Evolutionary conservation across 2,888 invertebrate genomes (phyloP), one percentile per base, ranked within the genome.

Genomic region (Ennomos fuscantarius): DNA sequence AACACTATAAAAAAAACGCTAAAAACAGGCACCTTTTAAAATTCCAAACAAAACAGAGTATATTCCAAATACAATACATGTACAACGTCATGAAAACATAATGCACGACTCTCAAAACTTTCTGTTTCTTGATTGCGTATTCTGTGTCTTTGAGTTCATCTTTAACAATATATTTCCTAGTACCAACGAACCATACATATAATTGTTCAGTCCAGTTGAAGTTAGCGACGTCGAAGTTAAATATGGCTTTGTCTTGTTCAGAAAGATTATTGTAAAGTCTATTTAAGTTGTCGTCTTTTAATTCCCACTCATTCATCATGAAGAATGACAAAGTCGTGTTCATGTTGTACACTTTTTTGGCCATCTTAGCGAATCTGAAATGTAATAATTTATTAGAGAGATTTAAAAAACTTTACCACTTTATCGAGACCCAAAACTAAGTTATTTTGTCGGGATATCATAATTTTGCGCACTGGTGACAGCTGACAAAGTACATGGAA

Each of bases 301-400:
- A 63, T 8, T 40, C 8, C 62, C 62, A 64, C 10, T 56, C 42
- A 46, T 60, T 59, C 0, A 41, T 9, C 1, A 45, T 0, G 11
- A 68, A 72, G 9, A 46, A 69, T 0, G 55, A 42, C 0, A 65
- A 35, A 0, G 40, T 39, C 0, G 34, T 24, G 1, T 42, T 9
- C 34, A 63, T 41, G 8, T 57, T 65, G 49, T 66, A 57, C 0
- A 65, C 13, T 44, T 68, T 70, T 13, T 12, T 56, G 36, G 59
- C 60, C 3, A 65, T 31, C 44, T 63, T 63, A 0, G 58, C 55
- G 3, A 62, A 63, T 40, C 68, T 68, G 64, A 46, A 63, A 63
- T 24, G 24, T 24, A 24, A 24, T 24, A 24, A 24, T 24, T 24
- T 24, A 15, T 2, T 15, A 15, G 15, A 15, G 1, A n/a, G n/a